Evolutionary conservation across 2,113 vertebrate species (phyloP).

Genomic region (Hippolais icterina): DNA sequence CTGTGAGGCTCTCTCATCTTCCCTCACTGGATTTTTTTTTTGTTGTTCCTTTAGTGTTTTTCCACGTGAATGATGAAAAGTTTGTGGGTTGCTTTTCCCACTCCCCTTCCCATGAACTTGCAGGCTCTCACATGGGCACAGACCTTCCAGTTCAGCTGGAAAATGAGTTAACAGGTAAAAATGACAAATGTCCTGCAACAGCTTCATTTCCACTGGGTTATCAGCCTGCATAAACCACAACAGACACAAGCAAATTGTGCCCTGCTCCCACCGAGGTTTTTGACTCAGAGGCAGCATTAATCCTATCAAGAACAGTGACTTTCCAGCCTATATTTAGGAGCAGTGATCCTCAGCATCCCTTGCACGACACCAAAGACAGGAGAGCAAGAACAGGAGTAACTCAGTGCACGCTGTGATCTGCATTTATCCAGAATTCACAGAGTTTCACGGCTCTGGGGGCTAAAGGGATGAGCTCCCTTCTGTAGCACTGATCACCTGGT

Average conservation of each 20-base stretch:
- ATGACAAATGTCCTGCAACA: neutral
- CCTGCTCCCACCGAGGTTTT: neutral
- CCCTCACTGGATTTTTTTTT: neutral
- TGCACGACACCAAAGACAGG: neutral
- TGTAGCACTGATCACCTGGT: neutral
- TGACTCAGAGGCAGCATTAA: neutral
- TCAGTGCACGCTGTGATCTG: neutral
- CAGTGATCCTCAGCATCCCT: neutral
- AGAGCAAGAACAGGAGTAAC: neutral
- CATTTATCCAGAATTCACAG: neutral
- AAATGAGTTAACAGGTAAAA: neutral
- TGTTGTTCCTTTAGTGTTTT: neutral
- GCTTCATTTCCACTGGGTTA: neutral
- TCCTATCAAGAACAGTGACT: neutral
- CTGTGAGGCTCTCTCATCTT: neutral
- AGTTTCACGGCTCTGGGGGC: neutral
- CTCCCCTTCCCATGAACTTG: neutral
- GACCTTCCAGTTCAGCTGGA: neutral
- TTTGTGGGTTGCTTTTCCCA: neutral
- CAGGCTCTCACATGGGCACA: neutral
- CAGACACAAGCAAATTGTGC: accelerated
- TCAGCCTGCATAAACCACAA: neutral
- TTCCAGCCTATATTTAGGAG: neutral
- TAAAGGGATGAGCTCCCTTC: neutral
- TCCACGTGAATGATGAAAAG: neutral